A percentile compares a stretch with the other conserved stretches of the same genome.
Evolutionary conservation across 92 coral and sea anemone genomes (phyloP).

Genomic region (Desmophyllum pertusum): DNA sequence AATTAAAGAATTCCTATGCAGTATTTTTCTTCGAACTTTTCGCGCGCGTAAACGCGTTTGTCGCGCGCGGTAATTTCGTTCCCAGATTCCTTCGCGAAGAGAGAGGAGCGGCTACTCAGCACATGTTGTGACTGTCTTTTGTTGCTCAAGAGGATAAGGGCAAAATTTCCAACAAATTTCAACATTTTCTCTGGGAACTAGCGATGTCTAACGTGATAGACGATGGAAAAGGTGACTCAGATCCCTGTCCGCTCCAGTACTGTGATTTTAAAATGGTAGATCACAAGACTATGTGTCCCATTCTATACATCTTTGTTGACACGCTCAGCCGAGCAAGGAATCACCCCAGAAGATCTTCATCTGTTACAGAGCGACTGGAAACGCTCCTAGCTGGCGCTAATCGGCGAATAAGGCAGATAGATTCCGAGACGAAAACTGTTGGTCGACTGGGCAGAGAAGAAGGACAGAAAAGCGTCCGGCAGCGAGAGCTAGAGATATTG

Average conservation of each 20-base stretch:
- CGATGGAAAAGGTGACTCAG: constrained; percentile 88
- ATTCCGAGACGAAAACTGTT: constrained; percentile 93
- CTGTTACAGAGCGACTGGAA: constrained; percentile 96
- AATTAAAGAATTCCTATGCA: not conserved
- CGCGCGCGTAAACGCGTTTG: not conserved
- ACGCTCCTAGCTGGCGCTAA: constrained; percentile 95
- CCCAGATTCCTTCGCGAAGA: not conserved
- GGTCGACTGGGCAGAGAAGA: constrained; percentile 97
- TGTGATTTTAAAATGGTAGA: constrained; percentile 90
- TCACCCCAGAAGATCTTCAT: constrained; percentile 85
- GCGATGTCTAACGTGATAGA: constrained; percentile 51
- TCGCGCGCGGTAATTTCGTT: not conserved
- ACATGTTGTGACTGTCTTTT: not conserved
- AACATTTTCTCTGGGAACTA: not conserved
- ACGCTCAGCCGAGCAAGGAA: constrained; percentile 79
- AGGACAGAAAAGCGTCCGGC: constrained; percentile 97
- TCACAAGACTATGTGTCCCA: constrained; percentile 93
- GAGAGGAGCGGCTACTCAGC: constrained; percentile 25
- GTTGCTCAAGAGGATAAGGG: not conserved
- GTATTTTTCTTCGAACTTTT: not conserved
- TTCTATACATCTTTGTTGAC: constrained; percentile 84
- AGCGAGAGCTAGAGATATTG: constrained; percentile 91
- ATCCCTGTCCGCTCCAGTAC: constrained; percentile 94
- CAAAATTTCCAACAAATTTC: not conserved
- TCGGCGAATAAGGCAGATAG: constrained; percentile 88